These are phyloP conservation scores for Benthosema pterotum DNA, from an alignment of 2,797 vertebrate species.

Conservation along the genomic window DNA sequence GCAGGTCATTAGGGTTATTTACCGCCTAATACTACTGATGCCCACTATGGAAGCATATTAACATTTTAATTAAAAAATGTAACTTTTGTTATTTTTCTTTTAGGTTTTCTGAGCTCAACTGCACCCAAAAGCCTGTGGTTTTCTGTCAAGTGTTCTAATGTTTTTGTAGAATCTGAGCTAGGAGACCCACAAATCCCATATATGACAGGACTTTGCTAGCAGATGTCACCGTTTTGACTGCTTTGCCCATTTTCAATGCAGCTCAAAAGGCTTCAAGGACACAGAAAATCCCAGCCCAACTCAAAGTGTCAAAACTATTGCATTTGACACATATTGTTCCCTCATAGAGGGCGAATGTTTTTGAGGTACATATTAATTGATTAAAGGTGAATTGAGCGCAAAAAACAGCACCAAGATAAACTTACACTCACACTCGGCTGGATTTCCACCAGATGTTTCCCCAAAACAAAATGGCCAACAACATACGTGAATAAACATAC, in stretches of 20 bases:
- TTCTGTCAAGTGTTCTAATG: too few relatives aligned
- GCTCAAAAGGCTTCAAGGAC: too few relatives aligned
- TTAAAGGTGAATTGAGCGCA: neutral
- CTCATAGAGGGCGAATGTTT: neutral
- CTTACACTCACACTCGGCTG: conserved; percentile 74
- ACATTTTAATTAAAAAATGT: neutral
- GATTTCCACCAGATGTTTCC: conserved; percentile 43
- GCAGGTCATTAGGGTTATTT: neutral
- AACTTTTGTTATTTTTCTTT: too few relatives aligned
- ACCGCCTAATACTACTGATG: neutral
- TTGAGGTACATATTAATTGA: neutral
- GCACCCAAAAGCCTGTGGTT: too few relatives aligned
- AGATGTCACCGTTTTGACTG: too few relatives aligned
- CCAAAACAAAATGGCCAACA: conserved; percentile 42
- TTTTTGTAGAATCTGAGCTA: too few relatives aligned
- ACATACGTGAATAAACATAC: conserved; percentile 26
- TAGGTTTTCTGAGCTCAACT: too few relatives aligned
- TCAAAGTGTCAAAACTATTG: neutral
- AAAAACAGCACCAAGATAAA: conserved; percentile 19
- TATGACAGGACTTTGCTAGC: too few relatives aligned
- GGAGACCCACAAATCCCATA: too few relatives aligned
- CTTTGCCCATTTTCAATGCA: too few relatives aligned
- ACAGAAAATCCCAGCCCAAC: too few relatives aligned
- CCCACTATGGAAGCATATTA: neutral
- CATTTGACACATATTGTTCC: neutral